phyloP scores from a whole-genome alignment of 1,140 invertebrate genomes.

The Papilio helenus region DNA sequence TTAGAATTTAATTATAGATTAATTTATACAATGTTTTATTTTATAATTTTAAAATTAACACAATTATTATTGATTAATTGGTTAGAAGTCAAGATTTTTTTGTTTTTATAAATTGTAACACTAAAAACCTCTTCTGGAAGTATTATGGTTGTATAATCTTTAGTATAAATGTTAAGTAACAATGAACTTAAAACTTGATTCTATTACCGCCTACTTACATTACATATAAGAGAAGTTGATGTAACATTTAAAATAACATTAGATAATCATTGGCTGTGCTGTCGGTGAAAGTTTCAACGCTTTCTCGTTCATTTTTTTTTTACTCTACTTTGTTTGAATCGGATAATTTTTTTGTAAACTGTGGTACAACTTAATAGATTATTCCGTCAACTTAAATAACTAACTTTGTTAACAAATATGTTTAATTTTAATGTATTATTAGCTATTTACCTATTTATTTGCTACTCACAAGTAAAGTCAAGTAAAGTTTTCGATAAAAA shows the following conservation, averaged over 20 bases:
- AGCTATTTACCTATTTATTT: too few species aligned
- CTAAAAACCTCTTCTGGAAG: background rate
- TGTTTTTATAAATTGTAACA: too few species aligned
- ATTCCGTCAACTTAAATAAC: background rate
- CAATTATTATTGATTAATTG: background rate
- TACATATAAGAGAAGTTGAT: constrained; percentile 41
- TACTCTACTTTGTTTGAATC: constrained; percentile 25
- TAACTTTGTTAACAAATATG: too few species aligned
- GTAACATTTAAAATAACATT: constrained; percentile 61
- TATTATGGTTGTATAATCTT: background rate
- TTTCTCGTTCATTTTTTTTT: constrained; percentile 42
- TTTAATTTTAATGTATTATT: too few species aligned
- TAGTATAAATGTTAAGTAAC: constrained; percentile 10
- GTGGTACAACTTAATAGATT: background rate
- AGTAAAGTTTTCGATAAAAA: too few species aligned
- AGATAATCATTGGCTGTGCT: constrained; percentile 58
- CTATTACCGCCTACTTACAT: constrained; percentile 22
- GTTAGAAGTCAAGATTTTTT: too few species aligned
- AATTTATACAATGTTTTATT: background rate
- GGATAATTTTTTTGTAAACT: background rate
- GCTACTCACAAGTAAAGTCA: too few species aligned
- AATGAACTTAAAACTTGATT: constrained; percentile 31
- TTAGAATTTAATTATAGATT: background rate
- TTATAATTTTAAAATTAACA: background rate
- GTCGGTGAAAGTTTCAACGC: constrained; percentile 58